Base-by-base conservation (phyloP, 2,797 vertebrate genomes). In the Clamator glandarius region DNA sequence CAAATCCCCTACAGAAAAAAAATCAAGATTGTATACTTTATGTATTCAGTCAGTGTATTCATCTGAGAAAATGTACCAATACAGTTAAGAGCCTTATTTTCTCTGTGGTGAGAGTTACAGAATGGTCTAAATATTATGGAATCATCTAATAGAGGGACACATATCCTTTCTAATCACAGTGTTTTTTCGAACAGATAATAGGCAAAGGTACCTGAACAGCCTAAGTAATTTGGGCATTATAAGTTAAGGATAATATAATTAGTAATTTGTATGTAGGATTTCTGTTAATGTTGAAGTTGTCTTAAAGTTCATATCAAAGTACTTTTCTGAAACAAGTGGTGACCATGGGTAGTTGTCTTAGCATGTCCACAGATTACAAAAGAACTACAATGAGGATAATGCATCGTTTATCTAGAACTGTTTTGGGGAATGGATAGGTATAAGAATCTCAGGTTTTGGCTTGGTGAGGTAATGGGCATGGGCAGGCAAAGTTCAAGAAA, bases 1-100 rank as follows among this genome's bases (percentile, higher is more conserved):
- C 57, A 77, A 75, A 46, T 11, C 0, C 0, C 50, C 29, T 55
- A 62, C 8, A 78, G 36, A 50, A 84, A 63, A 84, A 75, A 26
- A 50, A 21, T 17, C 28, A 63, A 52, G n/a, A 33, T 11, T 0
- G 0, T 35, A 3, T 21, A 24, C 1, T 4, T 55, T 66, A 18
- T 11, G n/a, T 25, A 7, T 67, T 74, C n/a, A 67, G 23, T 74
- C 57, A 50, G 4, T 50, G 13, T 39, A 42, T 51, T 83, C 1
- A 36, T 68, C 69, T 80, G n/a, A 75, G 58, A 87, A 92, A 89
- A 83, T 39, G n/a, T 39, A 42, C 20, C 5, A 4, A 64, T 50
- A 33, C 13, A 64, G 9, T 74, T 67, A 84, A 70, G 12, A 57
- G 6, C 7, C 33, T 42, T 62, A 31, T 79, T 94, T 86, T 42